These are phyloP conservation scores for Paraplagusia blochii DNA, from an alignment of 2,113 vertebrate genomes.

Conservation along the genomic window DNA sequence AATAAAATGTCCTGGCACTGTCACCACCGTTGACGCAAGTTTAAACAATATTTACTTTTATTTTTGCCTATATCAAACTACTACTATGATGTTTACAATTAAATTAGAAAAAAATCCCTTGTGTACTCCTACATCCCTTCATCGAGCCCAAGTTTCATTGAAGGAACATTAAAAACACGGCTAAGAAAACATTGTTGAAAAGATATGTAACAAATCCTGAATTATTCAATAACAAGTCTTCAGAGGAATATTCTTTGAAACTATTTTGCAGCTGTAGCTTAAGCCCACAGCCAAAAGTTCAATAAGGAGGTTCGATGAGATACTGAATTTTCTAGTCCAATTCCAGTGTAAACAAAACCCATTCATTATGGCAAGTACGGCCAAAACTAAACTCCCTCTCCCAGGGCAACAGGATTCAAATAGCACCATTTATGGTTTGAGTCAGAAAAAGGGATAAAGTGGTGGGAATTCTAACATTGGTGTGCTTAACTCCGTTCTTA, in stretches of 20 bases:
- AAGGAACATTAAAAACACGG: too few relatives aligned
- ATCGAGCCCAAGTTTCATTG: too few relatives aligned
- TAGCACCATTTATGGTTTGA: constrained; percentile 28
- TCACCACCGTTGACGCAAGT: too few relatives aligned
- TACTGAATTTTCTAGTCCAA: constrained; percentile 26
- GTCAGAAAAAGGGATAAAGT: constrained; percentile 22
- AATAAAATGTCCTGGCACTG: too few relatives aligned
- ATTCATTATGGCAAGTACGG: constrained; percentile 42
- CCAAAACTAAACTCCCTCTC: constrained; percentile 23
- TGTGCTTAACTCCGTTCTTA: constrained; percentile 21
- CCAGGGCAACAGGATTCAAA: constrained; percentile 18
- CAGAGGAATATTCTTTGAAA: constrained; percentile 54
- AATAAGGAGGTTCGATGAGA: constrained; percentile 35
- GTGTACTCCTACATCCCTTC: too few relatives aligned
- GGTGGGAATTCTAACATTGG: constrained; percentile 34
- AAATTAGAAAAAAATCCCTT: too few relatives aligned
- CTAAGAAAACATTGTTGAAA: too few relatives aligned
- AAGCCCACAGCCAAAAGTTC: constrained; percentile 37
- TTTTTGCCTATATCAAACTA: too few relatives aligned
- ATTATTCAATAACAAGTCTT: constrained; percentile 35
- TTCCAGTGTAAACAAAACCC: constrained; percentile 49
- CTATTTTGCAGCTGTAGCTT: constrained; percentile 37
- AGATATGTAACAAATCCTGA: too few relatives aligned
- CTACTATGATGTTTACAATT: too few relatives aligned
- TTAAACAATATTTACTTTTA: too few relatives aligned